These are phyloP conservation scores for Dryadula phaetusa DNA, from an alignment of 2,888 invertebrate species.

Conservation along the genomic window DNA sequence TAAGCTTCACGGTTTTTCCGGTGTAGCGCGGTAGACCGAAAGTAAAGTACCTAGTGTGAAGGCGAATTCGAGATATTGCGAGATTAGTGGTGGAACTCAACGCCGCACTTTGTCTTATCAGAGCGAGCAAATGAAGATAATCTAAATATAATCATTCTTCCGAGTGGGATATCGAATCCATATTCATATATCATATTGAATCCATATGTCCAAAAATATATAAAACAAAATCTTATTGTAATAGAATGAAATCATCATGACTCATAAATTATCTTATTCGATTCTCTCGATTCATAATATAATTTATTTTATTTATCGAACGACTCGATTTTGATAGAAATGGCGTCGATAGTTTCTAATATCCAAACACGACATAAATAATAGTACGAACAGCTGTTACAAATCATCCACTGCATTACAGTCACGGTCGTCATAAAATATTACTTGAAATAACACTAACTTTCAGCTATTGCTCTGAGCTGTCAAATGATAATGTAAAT, in stretches of 20 bases:
- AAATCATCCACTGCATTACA: conserved; percentile 38
- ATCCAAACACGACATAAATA: conserved; percentile 37
- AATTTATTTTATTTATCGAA: too few species aligned
- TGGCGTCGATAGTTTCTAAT: conserved; percentile 37
- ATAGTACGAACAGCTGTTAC: conserved; percentile 36
- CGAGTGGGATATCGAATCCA: too few species aligned
- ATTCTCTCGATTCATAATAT: too few species aligned
- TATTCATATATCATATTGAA: too few species aligned
- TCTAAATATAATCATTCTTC: too few species aligned
- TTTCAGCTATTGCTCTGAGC: conserved; percentile 35
- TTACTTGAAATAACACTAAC: conserved; percentile 38
- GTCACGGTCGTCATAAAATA: conserved; percentile 40
- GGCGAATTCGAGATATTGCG: too few species aligned
- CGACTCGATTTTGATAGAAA: conserved; percentile 21
- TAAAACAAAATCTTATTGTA: background rate
- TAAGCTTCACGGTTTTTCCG: too few species aligned
- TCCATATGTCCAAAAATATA: background rate
- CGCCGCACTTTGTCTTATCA: too few species aligned
- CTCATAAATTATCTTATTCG: conserved; percentile 5
- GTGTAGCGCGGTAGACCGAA: too few species aligned
- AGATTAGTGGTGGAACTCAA: too few species aligned
- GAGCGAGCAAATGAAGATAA: too few species aligned
- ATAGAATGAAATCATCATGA: background rate
- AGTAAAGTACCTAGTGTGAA: too few species aligned
- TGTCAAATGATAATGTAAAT: conserved; percentile 39